A percentile compares a stretch with the other conserved stretches of the same genome.
Conservation (phyloP, 2,797 vertebrate genomes). For the Adrianichthys oophorus region DNA sequence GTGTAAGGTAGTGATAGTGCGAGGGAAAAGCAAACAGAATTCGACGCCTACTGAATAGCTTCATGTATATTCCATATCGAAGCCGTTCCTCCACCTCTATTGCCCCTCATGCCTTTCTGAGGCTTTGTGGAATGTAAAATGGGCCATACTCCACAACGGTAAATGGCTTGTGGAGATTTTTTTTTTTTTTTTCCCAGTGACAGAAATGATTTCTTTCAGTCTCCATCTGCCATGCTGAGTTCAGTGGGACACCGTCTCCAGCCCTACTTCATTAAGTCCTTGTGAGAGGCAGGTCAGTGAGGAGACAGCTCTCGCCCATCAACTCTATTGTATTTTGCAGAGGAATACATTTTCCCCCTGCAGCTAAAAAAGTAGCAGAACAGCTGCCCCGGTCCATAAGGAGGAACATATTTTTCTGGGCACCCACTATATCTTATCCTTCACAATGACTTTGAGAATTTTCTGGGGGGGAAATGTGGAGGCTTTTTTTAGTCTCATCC, state of each 20-base stretch:
- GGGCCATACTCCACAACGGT: slow-evolving; percentile 41
- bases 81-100: slow-evolving; percentile 45
- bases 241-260: slow-evolving; percentile 64
- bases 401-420: slow-evolving; percentile 20
- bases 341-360: slow-evolving; percentile 31
- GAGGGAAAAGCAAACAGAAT: slow-evolving; percentile 31
- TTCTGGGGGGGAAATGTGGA: slow-evolving; percentile 11
- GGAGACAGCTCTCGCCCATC: slow-evolving; percentile 43
- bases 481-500: not conserved
- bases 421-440: slow-evolving; percentile 28
- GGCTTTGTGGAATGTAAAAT: slow-evolving; percentile 61
- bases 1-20: slow-evolving; percentile 5
- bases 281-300: slow-evolving; percentile 60
- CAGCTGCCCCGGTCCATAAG: slow-evolving; percentile 26
- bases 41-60: slow-evolving; percentile 58
- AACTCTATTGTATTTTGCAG: slow-evolving; percentile 45
- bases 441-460: slow-evolving; percentile 42
- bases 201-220: slow-evolving; percentile 68
- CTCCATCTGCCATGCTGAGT: slow-evolving; percentile 58
- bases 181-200: slow-evolving; percentile 48
- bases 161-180: slow-evolving; percentile 64
- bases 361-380: slow-evolving; percentile 15
- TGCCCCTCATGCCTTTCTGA: slow-evolving; percentile 39
- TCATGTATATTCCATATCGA: slow-evolving; percentile 58
- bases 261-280: slow-evolving; percentile 64